Base-by-base conservation (phyloP, 2,797 vertebrate species). In the Emydoidea blandingii region DNA sequence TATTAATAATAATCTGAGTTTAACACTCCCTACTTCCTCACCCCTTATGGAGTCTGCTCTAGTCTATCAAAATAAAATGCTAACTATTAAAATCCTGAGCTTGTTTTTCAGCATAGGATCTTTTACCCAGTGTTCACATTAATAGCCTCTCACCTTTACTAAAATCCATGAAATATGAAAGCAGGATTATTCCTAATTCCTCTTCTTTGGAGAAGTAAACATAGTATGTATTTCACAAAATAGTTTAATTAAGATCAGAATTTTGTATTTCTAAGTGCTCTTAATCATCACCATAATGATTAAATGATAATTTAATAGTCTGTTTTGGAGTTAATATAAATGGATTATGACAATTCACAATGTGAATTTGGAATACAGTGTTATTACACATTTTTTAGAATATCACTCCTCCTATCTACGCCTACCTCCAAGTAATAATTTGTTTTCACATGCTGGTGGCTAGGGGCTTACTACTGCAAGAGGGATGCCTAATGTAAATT, bases 271-370 rank as follows among this genome's bases (percentile, higher is more conserved):
- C 1, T 80, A 80, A 95, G 72, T 90, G n/a, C 62, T 85, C 47
- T 87, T 3, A 89, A 86, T 89, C 0, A 83, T 81, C 18, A 90
- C 88, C 74, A 85, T 92, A 86, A 95, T 78, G 57, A 96, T 12
- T 91, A 62, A 93, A 96, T 95, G 85, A 31, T 87, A 94, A 89
- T 86, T 93, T 85, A 94, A 91, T 83, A 89, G 6, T 4, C 93
- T 59, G 8, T 68, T 91, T 91, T 79, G 92, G 1, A 79, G 49
- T 91, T 93, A 44, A 6, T 91, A 47, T 68, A 95, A 91, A 19
- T 80, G 10, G 25, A 89, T 87, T 85, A 93, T 79, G 41, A 78
- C 21, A 92, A 94, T 25, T 5, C 14, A 94, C 56, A 87, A 87
- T 88, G 57, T 29, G 52, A 80, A 91, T 87, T 94, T 91, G 54